Percentiles rank a stretch among this genome's conserved stretches.
These are phyloP conservation scores for Sinocyclocheilus rhinocerous DNA, from an alignment of 2,113 vertebrate genomes.

Conservation along the genomic window DNA sequence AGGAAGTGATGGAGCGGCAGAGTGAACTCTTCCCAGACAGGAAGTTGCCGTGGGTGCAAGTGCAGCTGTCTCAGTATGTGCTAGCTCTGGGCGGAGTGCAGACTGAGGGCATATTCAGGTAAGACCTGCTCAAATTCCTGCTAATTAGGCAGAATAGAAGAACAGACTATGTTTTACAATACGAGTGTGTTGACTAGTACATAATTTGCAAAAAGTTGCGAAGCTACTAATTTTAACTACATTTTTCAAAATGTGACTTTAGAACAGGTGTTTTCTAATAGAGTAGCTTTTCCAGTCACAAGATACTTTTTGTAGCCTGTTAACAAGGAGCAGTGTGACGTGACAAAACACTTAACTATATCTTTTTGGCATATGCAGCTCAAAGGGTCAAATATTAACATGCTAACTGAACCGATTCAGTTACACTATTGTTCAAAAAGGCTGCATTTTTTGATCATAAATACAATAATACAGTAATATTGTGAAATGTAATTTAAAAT, in stretches of 20 bases:
- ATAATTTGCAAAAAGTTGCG: neutral
- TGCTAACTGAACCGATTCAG: neutral
- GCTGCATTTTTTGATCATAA: neutral
- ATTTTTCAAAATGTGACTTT: neutral
- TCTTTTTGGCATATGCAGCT: too few relatives aligned
- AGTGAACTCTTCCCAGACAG: conserved; percentile 82
- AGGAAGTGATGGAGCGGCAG: conserved; percentile 89
- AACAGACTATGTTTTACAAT: neutral
- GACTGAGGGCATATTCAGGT: conserved; percentile 92
- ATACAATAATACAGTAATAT: neutral
- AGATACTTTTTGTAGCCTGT: neutral
- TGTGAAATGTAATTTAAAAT: neutral
- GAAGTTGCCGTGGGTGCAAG: conserved; percentile 89
- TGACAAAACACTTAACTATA: too few relatives aligned
- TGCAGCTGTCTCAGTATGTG: conserved; percentile 88
- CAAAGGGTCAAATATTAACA: too few relatives aligned
- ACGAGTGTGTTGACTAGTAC: neutral
- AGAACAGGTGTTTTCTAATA: neutral
- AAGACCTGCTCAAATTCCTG: conserved; percentile 46
- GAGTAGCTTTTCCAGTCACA: neutral
- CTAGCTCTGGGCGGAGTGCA: conserved; percentile 85
- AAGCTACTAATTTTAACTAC: neutral
- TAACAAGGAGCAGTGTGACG: neutral
- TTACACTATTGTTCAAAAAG: neutral
- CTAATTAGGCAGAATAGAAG: neutral